These are phyloP conservation scores for Megaceryle alcyon DNA, from an alignment of 2,797 vertebrate genomes.

Conservation along the genomic window DNA sequence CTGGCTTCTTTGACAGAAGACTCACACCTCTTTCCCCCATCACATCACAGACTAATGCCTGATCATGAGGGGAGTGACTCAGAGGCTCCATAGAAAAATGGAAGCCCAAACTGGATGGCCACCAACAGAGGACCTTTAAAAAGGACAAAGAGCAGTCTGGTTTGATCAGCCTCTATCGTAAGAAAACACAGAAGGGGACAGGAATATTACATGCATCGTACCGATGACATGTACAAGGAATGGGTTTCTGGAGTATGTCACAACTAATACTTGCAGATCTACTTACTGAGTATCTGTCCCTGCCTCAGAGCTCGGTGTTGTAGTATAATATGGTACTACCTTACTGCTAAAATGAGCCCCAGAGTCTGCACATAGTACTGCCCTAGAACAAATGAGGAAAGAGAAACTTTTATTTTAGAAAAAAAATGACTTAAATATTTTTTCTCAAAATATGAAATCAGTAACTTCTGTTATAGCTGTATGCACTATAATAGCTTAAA, in stretches of 20 bases:
- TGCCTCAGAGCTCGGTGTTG: neutral
- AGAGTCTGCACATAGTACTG: neutral
- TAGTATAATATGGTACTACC: neutral
- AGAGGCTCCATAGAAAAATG: neutral
- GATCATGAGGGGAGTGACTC: neutral
- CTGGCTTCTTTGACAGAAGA: neutral
- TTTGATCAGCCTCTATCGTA: neutral
- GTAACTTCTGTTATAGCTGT: neutral
- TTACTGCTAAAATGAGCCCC: neutral
- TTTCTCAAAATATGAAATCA: neutral
- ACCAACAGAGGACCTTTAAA: neutral
- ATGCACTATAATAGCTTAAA: neutral
- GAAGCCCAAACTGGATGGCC: neutral
- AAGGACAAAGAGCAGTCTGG: neutral
- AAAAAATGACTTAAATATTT: neutral
- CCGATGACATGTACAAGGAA: neutral
- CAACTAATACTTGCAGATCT: neutral
- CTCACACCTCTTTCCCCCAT: neutral
- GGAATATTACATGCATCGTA: neutral
- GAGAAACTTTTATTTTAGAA: neutral
- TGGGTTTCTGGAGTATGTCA: conserved; percentile 8
- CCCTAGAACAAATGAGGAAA: neutral
- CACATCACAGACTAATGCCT: neutral
- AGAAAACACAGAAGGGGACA: neutral
- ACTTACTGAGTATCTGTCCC: neutral